Conservation (phyloP, 2,797 vertebrate species). For the Acanthiza pusilla region DNA sequence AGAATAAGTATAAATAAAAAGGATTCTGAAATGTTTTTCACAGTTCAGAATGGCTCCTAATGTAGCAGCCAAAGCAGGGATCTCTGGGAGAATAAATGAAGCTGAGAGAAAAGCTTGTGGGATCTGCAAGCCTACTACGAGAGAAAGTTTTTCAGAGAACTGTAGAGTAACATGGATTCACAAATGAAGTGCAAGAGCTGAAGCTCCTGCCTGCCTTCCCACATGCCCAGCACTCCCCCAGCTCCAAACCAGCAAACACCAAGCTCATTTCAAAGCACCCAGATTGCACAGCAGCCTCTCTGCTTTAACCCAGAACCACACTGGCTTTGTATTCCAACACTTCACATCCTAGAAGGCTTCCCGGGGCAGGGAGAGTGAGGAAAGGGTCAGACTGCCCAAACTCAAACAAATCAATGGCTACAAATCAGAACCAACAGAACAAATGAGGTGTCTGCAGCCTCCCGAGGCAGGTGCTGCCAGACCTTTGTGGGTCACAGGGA, state of each 20-base stretch:
- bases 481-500: background rate
- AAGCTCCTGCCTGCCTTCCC: background rate
- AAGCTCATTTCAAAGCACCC: background rate
- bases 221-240: background rate
- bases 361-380: background rate
- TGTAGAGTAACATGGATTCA: background rate
- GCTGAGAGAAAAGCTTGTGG: background rate
- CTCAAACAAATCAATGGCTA: background rate
- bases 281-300: background rate
- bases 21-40: background rate
- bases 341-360: background rate
- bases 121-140: background rate
- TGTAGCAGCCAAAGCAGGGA: background rate
- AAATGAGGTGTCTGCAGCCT: background rate
- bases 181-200: background rate
- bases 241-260: background rate
- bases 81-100: background rate
- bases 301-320: background rate
- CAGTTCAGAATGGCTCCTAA: background rate
- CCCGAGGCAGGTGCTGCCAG: background rate
- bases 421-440: background rate
- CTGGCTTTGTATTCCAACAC: background rate
- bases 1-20: background rate
- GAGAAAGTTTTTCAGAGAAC: background rate
- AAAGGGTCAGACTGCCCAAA: background rate